Evolutionary conservation across 2,888 invertebrate species (phyloP).

Genomic region (Ceratothoa steindachneri): DNA sequence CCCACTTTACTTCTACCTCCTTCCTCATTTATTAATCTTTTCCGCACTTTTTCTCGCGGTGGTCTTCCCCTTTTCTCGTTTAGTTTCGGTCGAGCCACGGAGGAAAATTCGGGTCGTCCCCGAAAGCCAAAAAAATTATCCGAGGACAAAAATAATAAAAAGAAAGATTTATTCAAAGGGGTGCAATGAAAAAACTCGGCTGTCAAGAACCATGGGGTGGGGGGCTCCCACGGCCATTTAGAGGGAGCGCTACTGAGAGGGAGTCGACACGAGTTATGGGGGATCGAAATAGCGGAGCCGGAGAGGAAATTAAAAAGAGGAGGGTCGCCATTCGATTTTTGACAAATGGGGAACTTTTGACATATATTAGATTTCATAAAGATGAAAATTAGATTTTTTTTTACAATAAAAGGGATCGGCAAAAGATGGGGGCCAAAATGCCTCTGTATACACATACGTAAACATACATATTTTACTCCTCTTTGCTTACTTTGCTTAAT

Average conservation of each 20-base stretch:
- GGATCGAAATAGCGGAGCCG: not conserved
- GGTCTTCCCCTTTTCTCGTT: not conserved
- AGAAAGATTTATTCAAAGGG: not conserved
- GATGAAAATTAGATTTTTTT: not conserved
- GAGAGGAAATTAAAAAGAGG: slow-evolving; percentile 7
- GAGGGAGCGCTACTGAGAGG: not conserved
- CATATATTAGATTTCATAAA: slow-evolving; percentile 5
- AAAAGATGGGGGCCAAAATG: not conserved
- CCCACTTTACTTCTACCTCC: no score
- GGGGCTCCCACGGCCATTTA: not conserved
- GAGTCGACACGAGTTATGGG: not conserved
- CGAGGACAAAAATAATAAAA: not conserved
- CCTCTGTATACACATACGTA: not conserved
- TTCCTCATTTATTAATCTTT: not conserved
- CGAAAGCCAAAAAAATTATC: no score
- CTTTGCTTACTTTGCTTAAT: no score
- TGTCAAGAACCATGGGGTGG: not conserved
- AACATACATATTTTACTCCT: not conserved
- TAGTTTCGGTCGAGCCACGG: not conserved
- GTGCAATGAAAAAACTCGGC: not conserved
- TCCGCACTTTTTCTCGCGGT: not conserved
- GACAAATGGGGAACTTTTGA: slow-evolving; percentile 12
- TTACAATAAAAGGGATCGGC: not conserved
- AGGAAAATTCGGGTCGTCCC: not conserved
- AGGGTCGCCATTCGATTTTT: not conserved